Base-by-base conservation (phyloP, 2,113 vertebrate species). In the Glaucidium brasilianum region DNA sequence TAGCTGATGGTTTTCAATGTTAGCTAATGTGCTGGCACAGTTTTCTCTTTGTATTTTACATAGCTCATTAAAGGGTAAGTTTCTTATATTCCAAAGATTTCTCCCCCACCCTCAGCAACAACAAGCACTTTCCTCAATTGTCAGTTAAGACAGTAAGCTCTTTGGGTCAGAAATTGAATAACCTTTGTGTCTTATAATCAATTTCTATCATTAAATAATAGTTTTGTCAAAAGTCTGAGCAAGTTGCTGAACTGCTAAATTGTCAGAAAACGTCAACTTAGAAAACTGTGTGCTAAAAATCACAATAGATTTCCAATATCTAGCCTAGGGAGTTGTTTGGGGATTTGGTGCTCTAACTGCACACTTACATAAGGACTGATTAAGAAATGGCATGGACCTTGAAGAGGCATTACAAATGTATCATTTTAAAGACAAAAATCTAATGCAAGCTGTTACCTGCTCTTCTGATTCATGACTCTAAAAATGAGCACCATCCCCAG, bases 31-130 rank as follows among this genome's bases (percentile, higher is more conserved):
- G 59, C 58, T 87, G 67, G 91, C 89, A 55, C 53, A 23, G 45
- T 35, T 85, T 82, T 41, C 68, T 93, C 83, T 80, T 93, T 89
- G 86, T 92, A 86, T 95, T 97, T 88, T 74, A 85, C 75, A 87
- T 4, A 74, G 74, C 29, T 85, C 62, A 82, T 50, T 73, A 91
- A 95, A 92, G 68, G 50, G 15, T 50, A 77, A 80, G 60, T 93
- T 91, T 88, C 82, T 96, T 88, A 87, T 72, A 92, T 58, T 92
- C 76, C 80, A 47, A 68, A 87, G 60, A n/a, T 85, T 79, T 94
- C 62, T 55, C 23, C 52, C 16, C 2, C 5, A 62, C n/a, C n/a
- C 75, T 72, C 62, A 85, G 69, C 60, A 87, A 62, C 47, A 85
- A 55, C 13, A 50, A 77, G 47, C 45, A 59, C 22, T 25, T 78